Conservation (phyloP, 2,888 invertebrate species). For the Parasteatoda lunata region DNA sequence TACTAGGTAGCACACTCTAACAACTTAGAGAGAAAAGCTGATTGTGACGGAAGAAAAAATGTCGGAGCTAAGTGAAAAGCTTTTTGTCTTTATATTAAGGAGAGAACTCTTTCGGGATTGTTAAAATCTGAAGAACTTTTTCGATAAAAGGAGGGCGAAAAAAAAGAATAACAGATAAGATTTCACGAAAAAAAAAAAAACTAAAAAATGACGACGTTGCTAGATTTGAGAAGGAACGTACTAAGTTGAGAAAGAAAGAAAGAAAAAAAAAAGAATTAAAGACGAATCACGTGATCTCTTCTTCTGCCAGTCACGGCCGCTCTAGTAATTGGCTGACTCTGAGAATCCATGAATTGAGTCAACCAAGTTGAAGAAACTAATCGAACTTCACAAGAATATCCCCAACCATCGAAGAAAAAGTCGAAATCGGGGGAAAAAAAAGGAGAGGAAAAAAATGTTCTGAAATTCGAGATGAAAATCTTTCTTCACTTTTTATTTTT, state of each 20-base stretch:
- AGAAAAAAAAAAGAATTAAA: constrained; percentile 42
- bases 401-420: constrained; percentile 19
- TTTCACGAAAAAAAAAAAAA: constrained; percentile 34
- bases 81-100: no score
- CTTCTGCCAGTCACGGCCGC: constrained; percentile 68
- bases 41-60: no score
- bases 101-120: neutral
- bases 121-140: constrained; percentile 3
- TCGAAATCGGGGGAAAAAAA: constrained; percentile 11
- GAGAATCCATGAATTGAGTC: constrained; percentile 66
- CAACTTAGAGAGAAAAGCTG: no score
- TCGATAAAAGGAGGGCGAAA: constrained; percentile 17
- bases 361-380: constrained; percentile 68
- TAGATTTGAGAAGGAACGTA: constrained; percentile 21
- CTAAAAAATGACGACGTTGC: constrained; percentile 43
- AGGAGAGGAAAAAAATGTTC: constrained; percentile 27
- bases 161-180: constrained; percentile 38
- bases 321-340: constrained; percentile 65
- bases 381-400: constrained; percentile 69
- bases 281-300: constrained; percentile 67
- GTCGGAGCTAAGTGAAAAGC: no score
- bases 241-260: constrained; percentile 1
- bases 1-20: no score
- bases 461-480: constrained; percentile 68
- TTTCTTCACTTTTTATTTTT: constrained; percentile 36